A percentile compares a stretch with the other conserved stretches of the same genome.
phyloP scores from a whole-genome alignment of 2,888 invertebrate species.

The Noctua janthina region DNA sequence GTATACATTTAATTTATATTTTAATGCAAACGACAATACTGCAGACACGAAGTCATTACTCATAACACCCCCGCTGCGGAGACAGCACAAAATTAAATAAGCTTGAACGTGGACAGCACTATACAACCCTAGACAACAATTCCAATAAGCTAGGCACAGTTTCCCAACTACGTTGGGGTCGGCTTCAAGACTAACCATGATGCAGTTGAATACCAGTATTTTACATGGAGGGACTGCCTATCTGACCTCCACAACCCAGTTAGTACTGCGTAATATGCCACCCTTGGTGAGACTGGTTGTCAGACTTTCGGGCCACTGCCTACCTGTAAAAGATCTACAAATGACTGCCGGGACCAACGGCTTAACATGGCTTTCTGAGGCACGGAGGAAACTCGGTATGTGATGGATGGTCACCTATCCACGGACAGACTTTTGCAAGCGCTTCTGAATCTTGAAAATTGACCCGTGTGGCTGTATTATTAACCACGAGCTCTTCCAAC shows the following conservation, averaged over 20 bases:
- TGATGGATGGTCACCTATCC: background rate
- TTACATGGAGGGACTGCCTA: background rate
- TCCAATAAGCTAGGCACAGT: constrained; percentile 1
- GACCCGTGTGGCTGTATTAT: background rate
- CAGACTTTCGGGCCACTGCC: background rate
- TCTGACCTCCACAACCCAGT: background rate
- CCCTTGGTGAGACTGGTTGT: background rate
- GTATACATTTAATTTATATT: constrained; percentile 37
- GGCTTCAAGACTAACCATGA: background rate
- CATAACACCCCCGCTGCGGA: constrained; percentile 23
- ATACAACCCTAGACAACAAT: constrained; percentile 19
- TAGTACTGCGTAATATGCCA: background rate
- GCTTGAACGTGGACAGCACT: constrained; percentile 12
- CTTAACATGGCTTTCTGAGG: background rate
- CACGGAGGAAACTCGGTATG: background rate
- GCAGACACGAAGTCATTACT: constrained; percentile 27
- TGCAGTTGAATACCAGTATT: background rate
- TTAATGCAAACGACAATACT: constrained; percentile 27
- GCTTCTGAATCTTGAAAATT: background rate
- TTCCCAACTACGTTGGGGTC: background rate
- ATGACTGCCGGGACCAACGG: background rate
- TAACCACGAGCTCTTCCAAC: background rate
- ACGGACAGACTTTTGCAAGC: background rate
- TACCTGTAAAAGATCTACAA: background rate
- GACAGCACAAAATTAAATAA: constrained; percentile 31